Evolutionary conservation across 2,888 invertebrate genomes (phyloP).

Genomic region (Strigamia transsilvanica): DNA sequence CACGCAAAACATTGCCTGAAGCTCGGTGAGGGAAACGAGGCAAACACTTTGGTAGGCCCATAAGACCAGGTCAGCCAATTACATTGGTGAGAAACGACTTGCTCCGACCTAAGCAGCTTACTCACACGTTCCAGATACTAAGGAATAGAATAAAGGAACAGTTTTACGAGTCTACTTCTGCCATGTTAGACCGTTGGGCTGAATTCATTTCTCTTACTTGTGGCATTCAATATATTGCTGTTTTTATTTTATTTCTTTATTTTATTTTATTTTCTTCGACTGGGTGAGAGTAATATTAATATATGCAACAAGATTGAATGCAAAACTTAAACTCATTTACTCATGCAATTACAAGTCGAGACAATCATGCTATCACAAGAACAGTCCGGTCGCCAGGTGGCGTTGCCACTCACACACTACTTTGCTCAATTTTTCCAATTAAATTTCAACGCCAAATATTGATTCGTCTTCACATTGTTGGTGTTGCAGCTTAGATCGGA

Average conservation of each 20-base stretch:
- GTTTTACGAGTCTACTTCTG: slow-evolving; percentile 20
- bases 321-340: no score
- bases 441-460: slow-evolving; percentile 18
- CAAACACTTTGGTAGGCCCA: slow-evolving; percentile 30
- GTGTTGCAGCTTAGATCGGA: slow-evolving; percentile 25
- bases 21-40: slow-evolving; percentile 10
- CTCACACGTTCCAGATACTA: slow-evolving; percentile 26
- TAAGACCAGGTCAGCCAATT: slow-evolving; percentile 30
- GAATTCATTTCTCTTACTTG: slow-evolving; percentile 24
- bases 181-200: slow-evolving; percentile 20
- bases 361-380: no score
- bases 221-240: neutral
- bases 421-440: slow-evolving; percentile 5
- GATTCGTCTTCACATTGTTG: neutral
- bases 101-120: slow-evolving; percentile 30
- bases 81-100: slow-evolving; percentile 30
- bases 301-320: no score
- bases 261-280: neutral
- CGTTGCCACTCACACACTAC: no score
- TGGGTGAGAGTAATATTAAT: no score
- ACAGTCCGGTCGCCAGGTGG: no score
- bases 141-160: slow-evolving; percentile 30
- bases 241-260: neutral
- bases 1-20: slow-evolving; percentile 2
- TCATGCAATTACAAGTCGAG: no score